A percentile compares a stretch with the other conserved stretches of the same genome.
phyloP scores from a whole-genome alignment of 1,140 invertebrate genomes.

The Listronotus oregonensis region DNA sequence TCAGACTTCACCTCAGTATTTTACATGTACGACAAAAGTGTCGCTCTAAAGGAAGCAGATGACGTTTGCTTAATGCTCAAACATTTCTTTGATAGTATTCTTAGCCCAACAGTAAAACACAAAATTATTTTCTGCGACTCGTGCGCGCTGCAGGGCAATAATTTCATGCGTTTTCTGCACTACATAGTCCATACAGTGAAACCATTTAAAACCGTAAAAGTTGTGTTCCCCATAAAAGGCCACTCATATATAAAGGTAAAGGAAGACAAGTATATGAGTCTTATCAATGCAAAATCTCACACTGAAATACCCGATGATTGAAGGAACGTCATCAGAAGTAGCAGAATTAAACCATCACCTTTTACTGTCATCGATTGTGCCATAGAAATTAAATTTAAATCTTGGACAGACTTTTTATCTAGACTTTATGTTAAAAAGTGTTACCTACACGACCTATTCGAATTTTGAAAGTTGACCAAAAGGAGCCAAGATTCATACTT shows the following conservation, averaged over 20 bases:
- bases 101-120: constrained; percentile 14
- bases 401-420: background rate
- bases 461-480: no score
- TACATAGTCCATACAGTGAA: constrained; percentile 9
- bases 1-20: constrained; percentile 14
- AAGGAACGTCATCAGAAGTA: background rate
- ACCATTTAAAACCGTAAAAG: no score
- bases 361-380: constrained; percentile 9
- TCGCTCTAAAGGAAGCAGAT: constrained; percentile 29
- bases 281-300: constrained; percentile 30
- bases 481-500: no score
- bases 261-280: constrained; percentile 22
- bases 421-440: no score
- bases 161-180: constrained; percentile 37
- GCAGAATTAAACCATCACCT: constrained; percentile 16
- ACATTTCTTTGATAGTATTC: constrained; percentile 24
- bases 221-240: no score
- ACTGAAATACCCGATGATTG: constrained; percentile 27
- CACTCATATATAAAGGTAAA: background rate
- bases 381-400: constrained; percentile 1
- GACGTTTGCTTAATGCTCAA: constrained; percentile 31
- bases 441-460: no score
- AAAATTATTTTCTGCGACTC: constrained; percentile 31
- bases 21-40: constrained; percentile 26
- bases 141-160: constrained; percentile 34